A percentile compares a stretch with the other conserved stretches of the same genome.
phyloP scores from a whole-genome alignment of 2,797 vertebrate genomes.

The Sebastes taczanowskii region DNA sequence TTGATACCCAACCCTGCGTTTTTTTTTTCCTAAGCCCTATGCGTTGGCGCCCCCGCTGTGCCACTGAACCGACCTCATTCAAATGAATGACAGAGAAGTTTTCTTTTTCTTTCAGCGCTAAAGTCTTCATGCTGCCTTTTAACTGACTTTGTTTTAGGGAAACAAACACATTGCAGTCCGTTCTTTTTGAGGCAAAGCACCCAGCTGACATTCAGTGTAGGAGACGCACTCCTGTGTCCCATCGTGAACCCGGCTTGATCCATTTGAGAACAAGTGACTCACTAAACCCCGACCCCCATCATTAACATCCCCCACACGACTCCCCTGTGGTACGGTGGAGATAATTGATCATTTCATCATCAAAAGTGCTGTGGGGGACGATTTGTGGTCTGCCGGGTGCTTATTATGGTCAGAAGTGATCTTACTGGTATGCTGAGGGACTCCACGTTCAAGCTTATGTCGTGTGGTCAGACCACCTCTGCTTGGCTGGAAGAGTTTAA shows the following conservation, averaged over 20 bases:
- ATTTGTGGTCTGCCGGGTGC: conserved; percentile 16
- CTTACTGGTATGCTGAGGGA: conserved; percentile 9
- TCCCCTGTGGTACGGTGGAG: not conserved
- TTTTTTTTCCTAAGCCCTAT: not conserved
- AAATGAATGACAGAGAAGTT: not conserved
- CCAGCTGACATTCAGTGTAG: not conserved
- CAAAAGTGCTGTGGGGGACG: conserved; percentile 5
- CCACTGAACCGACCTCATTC: not conserved
- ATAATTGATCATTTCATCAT: conserved; percentile 48
- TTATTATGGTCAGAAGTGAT: conserved; percentile 32
- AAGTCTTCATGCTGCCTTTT: not conserved
- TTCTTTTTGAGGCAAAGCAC: not conserved
- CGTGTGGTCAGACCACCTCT: conserved; percentile 15
- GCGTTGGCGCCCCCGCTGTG: not conserved
- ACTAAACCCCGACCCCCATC: conserved; percentile 12
- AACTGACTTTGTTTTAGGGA: not conserved
- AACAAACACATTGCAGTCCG: not conserved
- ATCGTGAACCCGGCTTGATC: not conserved
- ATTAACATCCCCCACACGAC: conserved; percentile 5
- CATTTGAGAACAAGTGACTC: conserved; percentile 46
- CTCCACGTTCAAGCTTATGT: conserved; percentile 3
- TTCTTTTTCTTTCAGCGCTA: not conserved
- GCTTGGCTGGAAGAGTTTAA: conserved; percentile 39
- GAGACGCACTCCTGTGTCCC: not conserved
- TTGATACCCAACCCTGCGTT: too few relatives aligned